These are phyloP conservation scores for Gouania willdenowi DNA, from an alignment of 2,797 vertebrate species.

Conservation along the genomic window DNA sequence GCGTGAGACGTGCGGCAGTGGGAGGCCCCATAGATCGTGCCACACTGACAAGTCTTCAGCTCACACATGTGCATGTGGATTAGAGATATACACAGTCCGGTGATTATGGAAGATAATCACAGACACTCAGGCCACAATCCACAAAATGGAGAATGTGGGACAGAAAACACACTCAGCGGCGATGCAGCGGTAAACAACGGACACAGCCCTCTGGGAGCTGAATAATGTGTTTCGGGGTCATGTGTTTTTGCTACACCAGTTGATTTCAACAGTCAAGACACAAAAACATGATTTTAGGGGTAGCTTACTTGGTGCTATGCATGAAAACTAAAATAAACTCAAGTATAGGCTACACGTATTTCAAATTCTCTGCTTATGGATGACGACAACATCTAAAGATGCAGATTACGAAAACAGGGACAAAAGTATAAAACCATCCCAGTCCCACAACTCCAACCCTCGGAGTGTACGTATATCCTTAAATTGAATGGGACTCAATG, in stretches of 20 bases:
- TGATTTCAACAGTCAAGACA: conserved; percentile 20
- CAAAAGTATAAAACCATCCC: conserved; percentile 26
- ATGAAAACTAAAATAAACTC: conserved; percentile 5
- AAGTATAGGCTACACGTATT: conserved; percentile 2
- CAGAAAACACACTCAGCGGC: conserved; percentile 33
- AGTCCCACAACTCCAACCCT: conserved; percentile 34
- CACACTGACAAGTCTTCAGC: conserved; percentile 65
- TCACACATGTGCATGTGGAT: conserved; percentile 68
- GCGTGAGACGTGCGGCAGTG: conserved; percentile 56
- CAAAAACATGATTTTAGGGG: too few relatives aligned
- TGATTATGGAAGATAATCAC: conserved; percentile 64
- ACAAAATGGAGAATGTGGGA: conserved; percentile 65
- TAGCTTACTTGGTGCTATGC: not conserved
- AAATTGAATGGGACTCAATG: too few relatives aligned
- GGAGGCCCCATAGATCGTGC: conserved; percentile 50
- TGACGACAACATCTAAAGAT: conserved; percentile 9
- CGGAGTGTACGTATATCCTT: too few relatives aligned
- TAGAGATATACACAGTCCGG: conserved; percentile 59
- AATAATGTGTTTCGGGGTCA: too few relatives aligned
- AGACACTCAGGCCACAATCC: conserved; percentile 61
- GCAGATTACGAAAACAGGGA: conserved; percentile 1
- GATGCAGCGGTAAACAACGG: conserved; percentile 19
- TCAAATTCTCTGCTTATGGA: conserved; percentile 6
- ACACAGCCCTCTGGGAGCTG: conserved; percentile 30
- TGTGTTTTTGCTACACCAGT: conserved; percentile 12